Conservation (phyloP, 2,797 vertebrate genomes). For the Anolis apletophallus region DNA sequence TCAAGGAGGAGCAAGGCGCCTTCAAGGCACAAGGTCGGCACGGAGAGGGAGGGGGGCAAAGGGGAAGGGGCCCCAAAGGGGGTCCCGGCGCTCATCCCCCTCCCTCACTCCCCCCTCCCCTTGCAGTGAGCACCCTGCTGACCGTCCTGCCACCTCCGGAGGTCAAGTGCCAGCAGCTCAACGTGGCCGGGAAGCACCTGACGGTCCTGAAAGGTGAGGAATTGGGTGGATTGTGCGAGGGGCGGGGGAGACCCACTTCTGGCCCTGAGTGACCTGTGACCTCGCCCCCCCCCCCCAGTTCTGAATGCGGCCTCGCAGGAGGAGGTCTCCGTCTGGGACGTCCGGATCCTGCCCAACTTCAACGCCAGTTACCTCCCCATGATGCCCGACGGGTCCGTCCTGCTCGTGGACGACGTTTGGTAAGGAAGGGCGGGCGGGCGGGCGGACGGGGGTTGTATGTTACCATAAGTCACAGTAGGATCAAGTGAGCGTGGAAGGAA, state of each 20-base stretch:
- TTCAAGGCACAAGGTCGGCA: constrained; percentile 91
- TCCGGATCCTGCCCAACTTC: constrained; percentile 91
- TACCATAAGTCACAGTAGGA: no score
- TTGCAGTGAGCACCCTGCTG: constrained; percentile 90
- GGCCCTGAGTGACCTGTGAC: no score
- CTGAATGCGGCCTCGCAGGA: constrained; percentile 92
- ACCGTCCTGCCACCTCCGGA: constrained; percentile 91
- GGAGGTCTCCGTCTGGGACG: constrained; percentile 87
- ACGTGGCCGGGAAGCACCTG: constrained; percentile 89
- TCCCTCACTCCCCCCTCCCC: background rate
- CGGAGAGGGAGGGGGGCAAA: no score
- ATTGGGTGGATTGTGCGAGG: background rate
- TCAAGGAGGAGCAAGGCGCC: constrained; percentile 90
- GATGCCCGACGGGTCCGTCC: constrained; percentile 95
- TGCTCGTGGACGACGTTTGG: constrained; percentile 95
- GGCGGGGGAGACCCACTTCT: no score
- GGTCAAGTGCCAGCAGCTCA: constrained; percentile 92
- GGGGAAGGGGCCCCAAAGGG: no score
- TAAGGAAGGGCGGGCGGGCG: no score
- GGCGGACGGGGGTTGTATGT: no score
- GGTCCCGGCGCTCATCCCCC: background rate
- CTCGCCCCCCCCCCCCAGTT: constrained; percentile 72
- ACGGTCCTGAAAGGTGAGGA: constrained; percentile 89
- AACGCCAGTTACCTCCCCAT: constrained; percentile 94
- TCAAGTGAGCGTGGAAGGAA: no score